These are phyloP conservation scores for Mus minutoides DNA, from an alignment of 2,797 vertebrate genomes.

Conservation along the genomic window DNA sequence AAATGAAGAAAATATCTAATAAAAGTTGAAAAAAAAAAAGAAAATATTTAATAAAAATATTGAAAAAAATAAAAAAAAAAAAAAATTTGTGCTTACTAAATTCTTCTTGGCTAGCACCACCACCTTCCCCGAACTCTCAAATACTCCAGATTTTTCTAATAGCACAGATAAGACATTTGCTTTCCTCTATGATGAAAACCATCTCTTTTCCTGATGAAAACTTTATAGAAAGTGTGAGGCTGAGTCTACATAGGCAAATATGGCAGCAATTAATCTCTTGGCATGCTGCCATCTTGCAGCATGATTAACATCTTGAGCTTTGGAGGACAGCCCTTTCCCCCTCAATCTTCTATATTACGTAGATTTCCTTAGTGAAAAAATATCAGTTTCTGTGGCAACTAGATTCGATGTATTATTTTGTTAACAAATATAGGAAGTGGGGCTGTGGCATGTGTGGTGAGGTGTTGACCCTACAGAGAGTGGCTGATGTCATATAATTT, in stretches of 20 bases:
- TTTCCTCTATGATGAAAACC: slow-evolving; percentile 18
- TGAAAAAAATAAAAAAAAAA: too few relatives aligned
- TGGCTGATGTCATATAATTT: not conserved
- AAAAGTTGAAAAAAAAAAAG: too few relatives aligned
- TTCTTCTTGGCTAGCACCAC: not conserved
- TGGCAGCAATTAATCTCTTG: not conserved
- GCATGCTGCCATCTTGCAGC: not conserved
- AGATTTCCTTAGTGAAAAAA: not conserved
- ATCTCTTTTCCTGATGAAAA: not conserved
- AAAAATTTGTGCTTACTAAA: not conserved
- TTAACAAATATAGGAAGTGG: not conserved
- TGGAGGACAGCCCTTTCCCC: not conserved
- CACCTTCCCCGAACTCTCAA: not conserved
- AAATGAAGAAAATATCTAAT: too few relatives aligned
- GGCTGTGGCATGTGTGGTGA: not conserved
- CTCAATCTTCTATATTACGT: not conserved
- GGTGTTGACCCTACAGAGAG: not conserved
- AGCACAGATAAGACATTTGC: not conserved
- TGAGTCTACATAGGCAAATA: not conserved
- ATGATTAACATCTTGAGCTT: not conserved
- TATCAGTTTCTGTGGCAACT: not conserved
- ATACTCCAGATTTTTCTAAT: not conserved
- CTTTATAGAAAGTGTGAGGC: not conserved
- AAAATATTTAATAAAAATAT: too few relatives aligned
- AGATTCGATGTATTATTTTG: slow-evolving; percentile 15